Percentiles rank a stretch among this genome's conserved stretches.
Conservation (phyloP, 2,888 invertebrate species). For the Rhopalosiphum nymphaeae region DNA sequence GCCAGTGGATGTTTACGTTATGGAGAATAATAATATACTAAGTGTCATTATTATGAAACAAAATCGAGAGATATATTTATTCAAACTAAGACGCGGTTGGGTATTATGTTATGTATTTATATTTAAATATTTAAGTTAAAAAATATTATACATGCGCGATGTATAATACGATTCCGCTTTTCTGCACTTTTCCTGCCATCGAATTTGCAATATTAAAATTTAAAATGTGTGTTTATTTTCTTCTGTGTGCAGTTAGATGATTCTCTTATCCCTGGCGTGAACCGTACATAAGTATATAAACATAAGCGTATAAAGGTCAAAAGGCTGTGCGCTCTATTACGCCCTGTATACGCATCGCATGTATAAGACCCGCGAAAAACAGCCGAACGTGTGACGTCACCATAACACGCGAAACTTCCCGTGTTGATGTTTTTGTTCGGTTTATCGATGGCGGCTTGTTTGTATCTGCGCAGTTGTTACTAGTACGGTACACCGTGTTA, state of each 20-base stretch:
- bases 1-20: background rate
- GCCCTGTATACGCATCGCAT: background rate
- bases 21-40: background rate
- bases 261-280: background rate
- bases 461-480: slow-evolving; percentile 54
- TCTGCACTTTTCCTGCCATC: background rate
- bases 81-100: background rate
- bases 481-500: background rate
- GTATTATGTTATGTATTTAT: background rate
- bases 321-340: background rate
- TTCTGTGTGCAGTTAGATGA: background rate
- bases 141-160: too few relatives aligned
- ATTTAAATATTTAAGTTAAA: background rate
- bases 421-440: slow-evolving; percentile 55
- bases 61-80: background rate
- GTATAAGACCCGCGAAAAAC: background rate
- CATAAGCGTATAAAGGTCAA: background rate
- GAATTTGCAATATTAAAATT: background rate
- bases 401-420: background rate
- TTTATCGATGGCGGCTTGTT: slow-evolving; percentile 47
- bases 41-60: background rate
- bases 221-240: background rate
- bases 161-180: background rate
- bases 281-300: background rate
- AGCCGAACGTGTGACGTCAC: slow-evolving; percentile 49